Evolutionary conservation across 1,140 invertebrate species (phyloP).

Genomic region (Diorhabda elongata): DNA sequence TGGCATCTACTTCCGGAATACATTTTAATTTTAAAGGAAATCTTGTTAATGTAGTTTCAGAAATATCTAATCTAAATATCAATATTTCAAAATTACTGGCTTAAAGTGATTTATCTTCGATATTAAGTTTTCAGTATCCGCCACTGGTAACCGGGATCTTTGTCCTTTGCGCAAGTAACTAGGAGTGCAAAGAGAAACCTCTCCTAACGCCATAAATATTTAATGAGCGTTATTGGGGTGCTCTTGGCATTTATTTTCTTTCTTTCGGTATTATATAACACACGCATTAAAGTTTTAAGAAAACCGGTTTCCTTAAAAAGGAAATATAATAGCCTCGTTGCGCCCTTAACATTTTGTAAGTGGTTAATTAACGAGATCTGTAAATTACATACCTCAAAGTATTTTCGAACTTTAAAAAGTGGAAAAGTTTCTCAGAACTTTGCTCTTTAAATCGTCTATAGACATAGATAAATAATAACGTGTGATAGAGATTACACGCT

Average conservation of each 20-base stretch:
- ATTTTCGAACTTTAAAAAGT: neutral
- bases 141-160: neutral
- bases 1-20: too few species aligned
- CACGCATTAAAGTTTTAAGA: constrained; percentile 16
- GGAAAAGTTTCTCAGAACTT: too few species aligned
- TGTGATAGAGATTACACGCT: too few species aligned
- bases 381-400: neutral
- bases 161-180: constrained; percentile 11
- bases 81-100: too few species aligned
- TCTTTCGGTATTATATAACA: constrained; percentile 16
- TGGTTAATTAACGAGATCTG: neutral
- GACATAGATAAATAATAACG: too few species aligned
- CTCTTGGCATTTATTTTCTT: constrained; percentile 14
- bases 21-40: too few species aligned
- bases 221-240: constrained; percentile 22
- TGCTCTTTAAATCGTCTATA: too few species aligned
- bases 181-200: constrained; percentile 9
- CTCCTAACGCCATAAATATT: constrained; percentile 22
- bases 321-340: constrained; percentile 11
- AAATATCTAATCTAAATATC: too few species aligned
- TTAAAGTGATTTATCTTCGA: too few species aligned
- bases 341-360: neutral
- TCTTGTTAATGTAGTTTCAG: too few species aligned
- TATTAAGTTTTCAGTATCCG: neutral
- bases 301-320: constrained; percentile 2